Percentiles rank a stretch among this genome's conserved stretches.
Evolutionary conservation across 2,113 vertebrate genomes (phyloP).

Genomic region (Enhydra lutris): DNA sequence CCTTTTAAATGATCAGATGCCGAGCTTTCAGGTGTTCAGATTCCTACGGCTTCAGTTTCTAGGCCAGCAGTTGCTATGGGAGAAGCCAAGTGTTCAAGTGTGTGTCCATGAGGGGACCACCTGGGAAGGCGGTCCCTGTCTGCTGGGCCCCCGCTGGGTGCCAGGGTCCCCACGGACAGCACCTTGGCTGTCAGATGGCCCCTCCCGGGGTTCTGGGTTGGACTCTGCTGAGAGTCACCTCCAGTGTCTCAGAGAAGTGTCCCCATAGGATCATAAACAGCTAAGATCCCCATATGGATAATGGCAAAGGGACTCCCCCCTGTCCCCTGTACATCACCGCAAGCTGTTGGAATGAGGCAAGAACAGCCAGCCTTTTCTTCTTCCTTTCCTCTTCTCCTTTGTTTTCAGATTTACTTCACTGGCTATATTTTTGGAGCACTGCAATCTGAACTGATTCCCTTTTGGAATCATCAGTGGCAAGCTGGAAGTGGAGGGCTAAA

Average conservation of each 20-base stretch:
- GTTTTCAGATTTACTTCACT: background rate
- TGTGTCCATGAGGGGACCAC: background rate
- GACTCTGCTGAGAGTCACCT: background rate
- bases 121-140: background rate
- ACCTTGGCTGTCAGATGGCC: background rate
- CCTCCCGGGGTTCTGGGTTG: background rate
- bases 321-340: accelerated
- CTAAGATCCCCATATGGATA: accelerated
- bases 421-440: background rate
- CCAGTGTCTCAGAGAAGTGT: background rate
- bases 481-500: background rate
- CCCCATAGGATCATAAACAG: background rate
- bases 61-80: constrained; percentile 5
- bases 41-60: background rate
- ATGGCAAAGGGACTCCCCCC: background rate
- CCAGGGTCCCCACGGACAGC: background rate
- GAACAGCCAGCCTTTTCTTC: background rate
- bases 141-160: accelerated
- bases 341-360: background rate
- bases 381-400: background rate
- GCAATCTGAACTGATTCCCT: background rate
- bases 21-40: constrained; percentile 37
- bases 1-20: constrained; percentile 25
- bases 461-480: background rate
- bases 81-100: background rate